Percentiles rank a stretch among this genome's conserved stretches.
phyloP scores from a whole-genome alignment of 1,140 invertebrate genomes.

The Nebria ingens region DNA sequence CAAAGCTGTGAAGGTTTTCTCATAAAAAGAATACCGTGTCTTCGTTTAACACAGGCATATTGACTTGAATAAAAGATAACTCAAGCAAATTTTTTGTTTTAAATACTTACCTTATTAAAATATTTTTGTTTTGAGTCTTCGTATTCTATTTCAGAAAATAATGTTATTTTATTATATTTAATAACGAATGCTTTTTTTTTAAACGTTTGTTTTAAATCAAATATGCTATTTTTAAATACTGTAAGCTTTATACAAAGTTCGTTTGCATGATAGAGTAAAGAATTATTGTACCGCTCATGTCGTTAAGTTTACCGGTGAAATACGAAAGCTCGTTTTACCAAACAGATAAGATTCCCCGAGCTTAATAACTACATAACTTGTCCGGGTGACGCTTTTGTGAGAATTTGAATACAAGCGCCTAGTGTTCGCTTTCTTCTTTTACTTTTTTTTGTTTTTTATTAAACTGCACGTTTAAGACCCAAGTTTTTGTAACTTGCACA shows the following conservation, averaged over 20 bases:
- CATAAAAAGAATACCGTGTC: too few species aligned
- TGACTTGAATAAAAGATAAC: too few species aligned
- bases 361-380: conserved; percentile 8
- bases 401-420: background rate
- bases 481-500: background rate
- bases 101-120: background rate
- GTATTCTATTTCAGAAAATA: background rate
- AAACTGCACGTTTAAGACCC: conserved; percentile 2
- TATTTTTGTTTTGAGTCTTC: background rate
- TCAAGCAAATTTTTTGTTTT: too few species aligned
- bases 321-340: conserved; percentile 1
- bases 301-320: conserved; percentile 5
- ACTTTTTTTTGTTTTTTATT: conserved; percentile 1
- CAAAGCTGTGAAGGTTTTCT: too few species aligned
- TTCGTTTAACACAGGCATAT: too few species aligned
- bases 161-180: background rate
- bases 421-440: too few species aligned
- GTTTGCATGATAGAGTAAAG: background rate
- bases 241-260: background rate
- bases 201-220: background rate
- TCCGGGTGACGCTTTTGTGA: background rate
- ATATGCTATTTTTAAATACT: background rate
- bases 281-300: background rate
- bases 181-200: background rate
- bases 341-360: conserved; percentile 5